Conservation (phyloP, 2,113 vertebrate genomes). For the Syngnathoides biaculeatus region DNA sequence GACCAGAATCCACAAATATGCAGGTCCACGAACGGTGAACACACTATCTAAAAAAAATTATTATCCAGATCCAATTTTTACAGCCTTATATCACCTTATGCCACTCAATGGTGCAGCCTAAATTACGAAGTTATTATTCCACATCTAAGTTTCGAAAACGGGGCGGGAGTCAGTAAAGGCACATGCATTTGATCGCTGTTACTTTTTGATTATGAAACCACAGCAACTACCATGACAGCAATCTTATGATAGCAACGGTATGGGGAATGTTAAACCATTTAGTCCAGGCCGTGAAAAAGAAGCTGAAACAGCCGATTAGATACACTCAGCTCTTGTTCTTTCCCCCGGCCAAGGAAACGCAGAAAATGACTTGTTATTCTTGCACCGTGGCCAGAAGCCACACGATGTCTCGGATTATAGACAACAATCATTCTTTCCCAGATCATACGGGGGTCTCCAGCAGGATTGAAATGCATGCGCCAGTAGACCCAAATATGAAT, state of each 20-base stretch:
- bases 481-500: not conserved
- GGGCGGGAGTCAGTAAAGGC: constrained; percentile 15
- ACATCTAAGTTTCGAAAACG: too few species aligned
- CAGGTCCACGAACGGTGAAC: too few species aligned
- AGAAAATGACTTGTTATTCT: constrained; percentile 69
- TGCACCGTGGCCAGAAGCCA: constrained; percentile 48
- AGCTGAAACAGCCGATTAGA: constrained; percentile 58
- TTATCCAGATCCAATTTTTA: too few species aligned
- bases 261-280: constrained; percentile 42
- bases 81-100: too few species aligned
- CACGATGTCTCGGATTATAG: constrained; percentile 44
- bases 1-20: too few species aligned
- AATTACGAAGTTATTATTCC: too few species aligned
- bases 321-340: constrained; percentile 50
- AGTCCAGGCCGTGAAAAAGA: constrained; percentile 54
- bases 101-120: too few species aligned
- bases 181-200: constrained; percentile 28
- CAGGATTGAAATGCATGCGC: not conserved
- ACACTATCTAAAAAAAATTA: too few species aligned
- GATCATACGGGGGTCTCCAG: constrained; percentile 10
- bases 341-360: constrained; percentile 65
- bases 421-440: constrained; percentile 5
- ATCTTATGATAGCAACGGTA: constrained; percentile 34
- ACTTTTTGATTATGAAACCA: constrained; percentile 30
- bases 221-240: constrained; percentile 28